Evolutionary conservation across 2,888 invertebrate species (phyloP), one percentile per base, ranked within the genome.

Genomic region (Poecilobothrus nobilitatus): DNA sequence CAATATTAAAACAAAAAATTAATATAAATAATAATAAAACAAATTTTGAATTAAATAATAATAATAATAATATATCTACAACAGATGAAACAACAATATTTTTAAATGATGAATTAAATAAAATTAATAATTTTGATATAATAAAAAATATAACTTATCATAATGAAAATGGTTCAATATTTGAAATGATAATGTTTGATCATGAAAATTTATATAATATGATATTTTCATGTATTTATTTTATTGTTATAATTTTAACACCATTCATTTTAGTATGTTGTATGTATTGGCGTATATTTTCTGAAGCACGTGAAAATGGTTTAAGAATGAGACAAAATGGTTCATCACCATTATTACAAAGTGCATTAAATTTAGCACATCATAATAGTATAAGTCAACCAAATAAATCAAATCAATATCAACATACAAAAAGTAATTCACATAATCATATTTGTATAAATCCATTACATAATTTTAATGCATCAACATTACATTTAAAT

Each of bases 251-350:
- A 67, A 82, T 82, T 3, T 65, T 82, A 71, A 71, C 82, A 75
- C 82, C 82, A 8, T 82, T 82, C 66, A 78, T 79, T 21, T 78
- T 82, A 34, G 81, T 82, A 0, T 81, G 82, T 64, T 79, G 80
- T 66, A 82, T 82, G 82, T 82, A 82, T 66, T 82, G 82, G 82
- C 76, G 82, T 67, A 82, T 82, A 68, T 81, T 82, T 70, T 79
- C 80, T 9, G 82, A 82, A 73, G 82, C 82, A 2, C 76, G 81
- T 4, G 81, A 81, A 68, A 82, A 82, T 71, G 82, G 82, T 1
- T 71, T 82, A 70, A 76, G 82, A 41, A 82, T 82, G 79, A 76
- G 82, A 2, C 82, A 82, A 68, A 82, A 82, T 69, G 82, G 82
- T 22, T 82, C 82, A 6, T 82, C 82, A 33, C 82, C 82, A 65